Evolutionary conservation across 2,797 vertebrate species (phyloP).

Genomic region (Sebastes cheni): DNA sequence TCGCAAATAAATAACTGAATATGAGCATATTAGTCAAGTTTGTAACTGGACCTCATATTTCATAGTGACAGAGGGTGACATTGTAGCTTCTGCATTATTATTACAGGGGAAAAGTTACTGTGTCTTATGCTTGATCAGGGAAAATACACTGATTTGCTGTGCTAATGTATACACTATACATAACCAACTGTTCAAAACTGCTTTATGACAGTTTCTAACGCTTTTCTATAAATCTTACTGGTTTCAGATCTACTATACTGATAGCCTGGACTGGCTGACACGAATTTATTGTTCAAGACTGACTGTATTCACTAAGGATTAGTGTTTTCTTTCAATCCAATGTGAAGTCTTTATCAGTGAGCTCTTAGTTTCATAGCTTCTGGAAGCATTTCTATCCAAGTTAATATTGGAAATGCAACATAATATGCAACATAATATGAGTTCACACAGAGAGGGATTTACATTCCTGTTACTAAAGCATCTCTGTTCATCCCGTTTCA

Average conservation of each 20-base stretch:
- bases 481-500: conserved; percentile 28
- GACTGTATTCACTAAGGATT: not conserved
- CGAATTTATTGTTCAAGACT: not conserved
- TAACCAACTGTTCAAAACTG: not conserved
- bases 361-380: not conserved
- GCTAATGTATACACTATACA: not conserved
- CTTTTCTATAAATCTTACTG: not conserved
- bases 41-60: not conserved
- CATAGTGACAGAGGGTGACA: not conserved
- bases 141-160: not conserved
- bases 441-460: conserved; percentile 2
- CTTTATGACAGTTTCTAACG: not conserved
- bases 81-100: too few relatives aligned
- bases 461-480: conserved; percentile 35
- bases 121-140: not conserved
- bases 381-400: not conserved
- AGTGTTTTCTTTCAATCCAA: not conserved
- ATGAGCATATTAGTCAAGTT: too few relatives aligned
- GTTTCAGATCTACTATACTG: not conserved
- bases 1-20: not conserved
- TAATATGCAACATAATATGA: not conserved
- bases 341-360: not conserved
- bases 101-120: too few relatives aligned
- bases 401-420: not conserved
- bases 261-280: not conserved